Conservation (phyloP, 2,888 invertebrate species). For the Drosophila quinaria region DNA sequence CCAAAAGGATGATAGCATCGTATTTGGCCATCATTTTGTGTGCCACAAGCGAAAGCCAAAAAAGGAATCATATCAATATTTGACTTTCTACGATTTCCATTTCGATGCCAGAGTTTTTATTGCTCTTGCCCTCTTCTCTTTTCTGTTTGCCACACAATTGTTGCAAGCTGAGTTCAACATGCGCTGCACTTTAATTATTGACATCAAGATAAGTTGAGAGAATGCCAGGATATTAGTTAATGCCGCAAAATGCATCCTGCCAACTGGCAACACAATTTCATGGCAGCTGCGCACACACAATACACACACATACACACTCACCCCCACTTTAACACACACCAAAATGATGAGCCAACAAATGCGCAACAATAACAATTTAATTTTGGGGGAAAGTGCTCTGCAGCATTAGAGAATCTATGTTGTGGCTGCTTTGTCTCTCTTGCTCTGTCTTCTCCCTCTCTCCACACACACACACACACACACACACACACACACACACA, state of each 20-base stretch:
- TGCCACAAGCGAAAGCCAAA: constrained; percentile 25
- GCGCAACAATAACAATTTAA: constrained; percentile 79
- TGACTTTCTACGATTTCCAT: constrained; percentile 45
- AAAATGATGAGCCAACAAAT: constrained; percentile 59
- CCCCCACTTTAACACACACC: constrained; percentile 3
- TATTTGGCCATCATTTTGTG: constrained; percentile 12
- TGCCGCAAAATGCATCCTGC: constrained; percentile 67
- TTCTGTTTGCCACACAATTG: background rate
- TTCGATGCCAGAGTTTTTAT: constrained; percentile 24
- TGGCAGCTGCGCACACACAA: constrained; percentile 67
- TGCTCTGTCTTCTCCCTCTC: background rate
- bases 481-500: background rate
- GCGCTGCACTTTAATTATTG: constrained; percentile 45
- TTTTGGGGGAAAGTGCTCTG: constrained; percentile 52
- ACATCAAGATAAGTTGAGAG: constrained; percentile 45
- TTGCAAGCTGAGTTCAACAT: constrained; percentile 11
- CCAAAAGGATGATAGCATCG: constrained; percentile 15
- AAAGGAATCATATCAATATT: constrained; percentile 27
- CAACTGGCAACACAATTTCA: constrained; percentile 69
- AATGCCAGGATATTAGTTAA: constrained; percentile 70
- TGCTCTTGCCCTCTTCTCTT: too few species aligned
- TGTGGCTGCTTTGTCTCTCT: constrained; percentile 2
- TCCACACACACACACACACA: background rate
- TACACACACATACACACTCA: constrained; percentile 6
- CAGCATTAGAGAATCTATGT: constrained; percentile 31